Evolutionary conservation across 2,888 invertebrate species (phyloP), one percentile per base, ranked within the genome.

Genomic region (Tetanocera ferruginea): DNA sequence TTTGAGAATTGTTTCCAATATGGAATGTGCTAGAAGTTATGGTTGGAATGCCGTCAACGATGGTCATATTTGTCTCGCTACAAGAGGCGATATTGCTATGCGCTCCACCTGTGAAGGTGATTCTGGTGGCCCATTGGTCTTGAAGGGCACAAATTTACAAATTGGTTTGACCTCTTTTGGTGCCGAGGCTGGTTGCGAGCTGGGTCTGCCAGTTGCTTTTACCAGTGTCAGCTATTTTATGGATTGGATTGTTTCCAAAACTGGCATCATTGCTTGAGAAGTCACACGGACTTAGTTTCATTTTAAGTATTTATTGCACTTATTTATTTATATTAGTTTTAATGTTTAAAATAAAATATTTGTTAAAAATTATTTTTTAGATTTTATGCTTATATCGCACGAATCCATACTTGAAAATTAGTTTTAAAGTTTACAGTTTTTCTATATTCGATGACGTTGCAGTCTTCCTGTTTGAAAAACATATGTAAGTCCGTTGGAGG

Each of bases 91-190:
- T 4, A 19, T 71, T 31, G 31, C 5, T 31, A 31, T 31, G 31
- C 31, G 31, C 4, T 88, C 87, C 72, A 86, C 86, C 69, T 88
- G 88, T 83, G 82, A 84, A 55, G 88, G 89, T 57, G 88, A 88
- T 80, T 89, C 89, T 25, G 88, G 88, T 31, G 88, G 89, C 70
- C 88, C 89, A 77, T 81, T 88, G 80, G 83, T 85, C 3, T 70
- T 82, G 11, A 9, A 52, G 1, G 62, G 62, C 5, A 34, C 0
- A 28, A 72, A 76, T 4, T 19, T 79, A 0, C 83, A 84, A 78
- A 34, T 89, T 67, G 89, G 88, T 81, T 28, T 85, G 8, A 86
- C 87, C 34, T 88, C 88, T 2, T 89, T 85, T 79, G 88, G 87
- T 72, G 78, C 84, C 8, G 9, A 78, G 43, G 82, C 77, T 25